Evolutionary conservation across 2,888 invertebrate genomes (phyloP).

Genomic region (Hypena proboscidalis): DNA sequence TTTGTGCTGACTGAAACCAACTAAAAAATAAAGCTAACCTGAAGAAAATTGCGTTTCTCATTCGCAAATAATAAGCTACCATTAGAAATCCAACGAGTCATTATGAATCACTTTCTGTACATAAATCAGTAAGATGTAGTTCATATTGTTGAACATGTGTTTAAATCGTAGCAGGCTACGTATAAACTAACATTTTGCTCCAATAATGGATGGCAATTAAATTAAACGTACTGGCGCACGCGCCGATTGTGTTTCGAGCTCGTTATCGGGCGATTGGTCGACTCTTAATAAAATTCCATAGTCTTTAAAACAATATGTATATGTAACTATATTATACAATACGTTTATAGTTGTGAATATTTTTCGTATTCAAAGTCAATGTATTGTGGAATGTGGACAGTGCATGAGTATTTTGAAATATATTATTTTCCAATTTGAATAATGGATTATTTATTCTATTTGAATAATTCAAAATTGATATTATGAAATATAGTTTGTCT

Average conservation of each 20-base stretch:
- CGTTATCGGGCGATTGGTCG: conserved; percentile 60
- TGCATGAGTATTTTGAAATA: too few relatives aligned
- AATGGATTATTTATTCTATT: too few relatives aligned
- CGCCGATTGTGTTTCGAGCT: conserved; percentile 55
- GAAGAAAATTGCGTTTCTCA: too few relatives aligned
- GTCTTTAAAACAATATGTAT: conserved; percentile 32
- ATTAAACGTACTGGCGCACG: conserved; percentile 56
- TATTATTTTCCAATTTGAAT: too few relatives aligned
- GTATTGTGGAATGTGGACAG: conserved; percentile 10
- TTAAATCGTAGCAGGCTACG: conserved; percentile 12
- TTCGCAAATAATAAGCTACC: too few relatives aligned
- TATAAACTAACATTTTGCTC: conserved; percentile 28
- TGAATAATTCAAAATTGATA: too few relatives aligned
- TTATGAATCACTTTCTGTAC: too few relatives aligned
- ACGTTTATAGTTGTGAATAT: conserved; percentile 23
- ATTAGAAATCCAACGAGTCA: too few relatives aligned
- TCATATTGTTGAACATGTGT: conserved; percentile 26
- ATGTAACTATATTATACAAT: conserved; percentile 9
- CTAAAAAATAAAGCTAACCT: too few relatives aligned
- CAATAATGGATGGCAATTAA: conserved; percentile 56
- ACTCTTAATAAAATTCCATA: conserved; percentile 46
- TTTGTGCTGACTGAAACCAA: too few relatives aligned
- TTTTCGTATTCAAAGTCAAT: conserved; percentile 21
- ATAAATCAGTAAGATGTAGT: neutral
- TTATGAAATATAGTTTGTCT: too few relatives aligned